Conservation (phyloP, 1,140 invertebrate genomes). For the Cepaea nemoralis region DNA sequence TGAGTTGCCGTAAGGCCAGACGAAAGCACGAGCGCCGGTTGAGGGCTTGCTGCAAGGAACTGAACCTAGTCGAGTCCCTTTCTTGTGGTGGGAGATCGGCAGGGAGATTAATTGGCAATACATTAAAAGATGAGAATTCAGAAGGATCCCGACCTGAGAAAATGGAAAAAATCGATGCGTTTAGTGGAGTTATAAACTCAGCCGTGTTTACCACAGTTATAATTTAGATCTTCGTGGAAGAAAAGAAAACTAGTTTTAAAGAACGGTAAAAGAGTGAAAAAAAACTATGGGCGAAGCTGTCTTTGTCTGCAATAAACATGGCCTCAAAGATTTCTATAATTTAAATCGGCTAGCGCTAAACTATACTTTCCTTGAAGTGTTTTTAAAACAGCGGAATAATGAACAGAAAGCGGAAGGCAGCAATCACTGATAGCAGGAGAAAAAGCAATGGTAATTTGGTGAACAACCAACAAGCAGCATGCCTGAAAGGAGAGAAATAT, state of each 20-base stretch:
- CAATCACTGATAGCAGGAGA: background rate
- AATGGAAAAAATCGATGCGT: constrained; percentile 37
- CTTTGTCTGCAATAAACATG: too few relatives aligned
- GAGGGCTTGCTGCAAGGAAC: background rate
- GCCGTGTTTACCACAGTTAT: constrained; percentile 24
- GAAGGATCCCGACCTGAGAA: background rate
- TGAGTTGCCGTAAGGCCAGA: background rate
- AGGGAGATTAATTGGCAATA: constrained; percentile 36
- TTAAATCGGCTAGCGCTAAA: background rate
- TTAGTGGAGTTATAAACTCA: constrained; percentile 36
- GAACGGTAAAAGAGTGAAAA: background rate
- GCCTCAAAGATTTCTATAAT: background rate
- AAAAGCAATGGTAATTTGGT: background rate
- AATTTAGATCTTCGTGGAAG: background rate
- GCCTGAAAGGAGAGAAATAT: background rate
- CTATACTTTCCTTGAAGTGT: background rate
- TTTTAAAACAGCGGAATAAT: background rate
- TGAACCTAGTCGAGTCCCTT: background rate
- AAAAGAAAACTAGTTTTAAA: too few relatives aligned
- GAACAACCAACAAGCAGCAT: background rate
- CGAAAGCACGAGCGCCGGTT: background rate
- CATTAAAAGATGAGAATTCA: constrained; percentile 35
- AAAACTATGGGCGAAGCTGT: too few relatives aligned
- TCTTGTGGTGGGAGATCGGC: constrained; percentile 11
- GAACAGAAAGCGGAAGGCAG: background rate